These are phyloP conservation scores for Caradrina kadenii DNA, from an alignment of 2,888 invertebrate genomes.

Conservation along the genomic window DNA sequence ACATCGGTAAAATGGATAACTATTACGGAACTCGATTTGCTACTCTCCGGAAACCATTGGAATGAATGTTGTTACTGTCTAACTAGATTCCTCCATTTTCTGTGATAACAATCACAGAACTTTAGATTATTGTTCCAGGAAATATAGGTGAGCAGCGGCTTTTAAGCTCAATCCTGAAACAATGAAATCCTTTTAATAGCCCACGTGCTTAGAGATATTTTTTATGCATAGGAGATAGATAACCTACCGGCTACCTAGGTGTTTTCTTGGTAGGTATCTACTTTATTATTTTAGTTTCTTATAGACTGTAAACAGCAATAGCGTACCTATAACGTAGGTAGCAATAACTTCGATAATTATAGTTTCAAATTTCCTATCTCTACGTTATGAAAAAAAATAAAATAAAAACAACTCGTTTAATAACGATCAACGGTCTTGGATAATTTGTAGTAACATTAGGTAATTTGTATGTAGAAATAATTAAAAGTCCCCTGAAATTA, in stretches of 20 bases:
- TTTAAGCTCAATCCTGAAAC: not conserved
- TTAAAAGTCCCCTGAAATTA: not conserved
- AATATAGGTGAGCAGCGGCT: slow-evolving; percentile 7
- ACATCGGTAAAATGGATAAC: slow-evolving; percentile 21
- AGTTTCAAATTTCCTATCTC: too few relatives aligned
- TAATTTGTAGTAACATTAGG: too few relatives aligned
- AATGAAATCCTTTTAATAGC: slow-evolving; percentile 13
- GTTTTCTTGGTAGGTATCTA: too few relatives aligned
- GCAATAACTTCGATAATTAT: too few relatives aligned
- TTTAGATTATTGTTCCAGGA: slow-evolving; percentile 18
- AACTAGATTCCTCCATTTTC: slow-evolving; percentile 30
- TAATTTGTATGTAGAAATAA: too few relatives aligned
- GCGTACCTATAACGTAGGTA: too few relatives aligned
- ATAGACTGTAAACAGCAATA: too few relatives aligned
- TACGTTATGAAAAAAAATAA: not conserved
- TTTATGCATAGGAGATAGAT: too few relatives aligned
- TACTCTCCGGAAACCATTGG: slow-evolving; percentile 28
- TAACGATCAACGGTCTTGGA: too few relatives aligned
- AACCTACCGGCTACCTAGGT: too few relatives aligned
- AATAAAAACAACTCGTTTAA: not conserved
- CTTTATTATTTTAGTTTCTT: too few relatives aligned
- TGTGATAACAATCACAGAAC: slow-evolving; percentile 28
- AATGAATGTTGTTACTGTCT: slow-evolving; percentile 33
- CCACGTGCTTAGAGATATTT: not conserved
- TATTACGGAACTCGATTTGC: slow-evolving; percentile 27